Conservation (phyloP, 2,888 invertebrate species). For the Operophtera brumata region DNA sequence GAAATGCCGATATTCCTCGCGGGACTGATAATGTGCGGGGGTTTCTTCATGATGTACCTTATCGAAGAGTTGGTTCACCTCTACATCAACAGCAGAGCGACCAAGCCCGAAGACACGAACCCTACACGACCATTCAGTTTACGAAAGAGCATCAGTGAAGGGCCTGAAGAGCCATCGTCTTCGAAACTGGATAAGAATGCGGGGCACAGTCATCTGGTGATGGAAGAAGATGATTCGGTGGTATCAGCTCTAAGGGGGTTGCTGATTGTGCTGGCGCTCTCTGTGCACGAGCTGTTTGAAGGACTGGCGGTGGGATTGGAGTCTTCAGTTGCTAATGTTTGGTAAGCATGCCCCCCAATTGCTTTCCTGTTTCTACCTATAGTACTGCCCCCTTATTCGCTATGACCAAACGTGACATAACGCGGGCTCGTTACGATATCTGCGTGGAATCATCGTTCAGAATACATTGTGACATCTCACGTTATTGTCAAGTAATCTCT, state of each 20-base stretch:
- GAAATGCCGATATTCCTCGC: constrained; percentile 83
- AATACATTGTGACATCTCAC: too few species aligned
- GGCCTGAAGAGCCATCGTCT: constrained; percentile 24
- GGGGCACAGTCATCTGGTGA: constrained; percentile 58
- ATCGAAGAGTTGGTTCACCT: constrained; percentile 89
- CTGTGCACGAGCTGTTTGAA: constrained; percentile 91
- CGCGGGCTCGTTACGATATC: too few species aligned
- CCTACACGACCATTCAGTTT: constrained; percentile 64
- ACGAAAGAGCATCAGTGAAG: constrained; percentile 59
- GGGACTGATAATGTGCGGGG: constrained; percentile 86
- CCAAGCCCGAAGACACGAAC: constrained; percentile 52
- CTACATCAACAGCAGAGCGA: constrained; percentile 81
- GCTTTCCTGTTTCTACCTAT: background rate
- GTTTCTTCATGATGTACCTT: constrained; percentile 88
- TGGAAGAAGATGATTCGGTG: constrained; percentile 55
- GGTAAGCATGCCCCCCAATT: constrained; percentile 48
- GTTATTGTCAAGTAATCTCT: too few species aligned
- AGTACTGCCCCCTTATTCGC: too few species aligned
- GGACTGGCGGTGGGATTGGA: constrained; percentile 91
- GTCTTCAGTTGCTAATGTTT: constrained; percentile 75
- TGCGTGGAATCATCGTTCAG: too few species aligned
- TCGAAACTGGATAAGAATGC: constrained; percentile 40
- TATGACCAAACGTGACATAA: too few species aligned
- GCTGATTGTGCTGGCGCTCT: constrained; percentile 87
- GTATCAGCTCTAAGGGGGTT: constrained; percentile 84